Base-by-base conservation (phyloP, 2,888 invertebrate species). In the Cryptus armator region DNA sequence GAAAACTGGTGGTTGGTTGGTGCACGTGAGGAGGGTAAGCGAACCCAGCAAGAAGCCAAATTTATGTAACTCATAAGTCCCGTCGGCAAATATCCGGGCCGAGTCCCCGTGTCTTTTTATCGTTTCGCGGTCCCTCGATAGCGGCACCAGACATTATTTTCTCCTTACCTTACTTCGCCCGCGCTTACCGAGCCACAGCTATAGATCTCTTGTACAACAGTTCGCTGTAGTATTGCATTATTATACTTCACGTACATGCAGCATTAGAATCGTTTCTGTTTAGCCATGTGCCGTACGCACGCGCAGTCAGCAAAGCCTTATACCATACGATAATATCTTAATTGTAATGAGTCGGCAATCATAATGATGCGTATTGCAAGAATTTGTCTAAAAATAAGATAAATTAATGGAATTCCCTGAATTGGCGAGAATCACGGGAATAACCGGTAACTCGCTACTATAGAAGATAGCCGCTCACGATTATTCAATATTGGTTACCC, bases 61-160 rank as follows among this genome's bases (percentile, higher is more conserved):
- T 86, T 86, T 86, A 86, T 86, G 85, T 85, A 81, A 85, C 85
- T 86, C 86, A 85, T 85, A 86, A 86, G 86, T 86, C 85, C 81
- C 76, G 80, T 68, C 82, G 84, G 82, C 81, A 86, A 87, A 86
- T 87, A 86, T 87, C 86, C 81, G 72, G 71, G 74, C 77, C 51
- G 43, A 46, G 46, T 68, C 67, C 44, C 79, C 72, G 66, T 67
- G 64, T 24, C 29, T 24, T 43, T 51, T 68, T 75, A 48, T 66
- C 37, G 24, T 67, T 67, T 66, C 75, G 75, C 79, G 66, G 81
- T 86, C 75, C 83, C 75, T 77, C 77, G 83, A 86, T 87, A 77
- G 70, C 76, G 67, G 37, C 48, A 59, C 68, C 59, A 43, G 81
- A 84, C 72, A 87, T 87, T 87, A 86, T 86, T 86, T 86, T 84